Base-by-base conservation (phyloP, 2,113 vertebrate species). In the Calyptommatus sinebrachiatus region DNA sequence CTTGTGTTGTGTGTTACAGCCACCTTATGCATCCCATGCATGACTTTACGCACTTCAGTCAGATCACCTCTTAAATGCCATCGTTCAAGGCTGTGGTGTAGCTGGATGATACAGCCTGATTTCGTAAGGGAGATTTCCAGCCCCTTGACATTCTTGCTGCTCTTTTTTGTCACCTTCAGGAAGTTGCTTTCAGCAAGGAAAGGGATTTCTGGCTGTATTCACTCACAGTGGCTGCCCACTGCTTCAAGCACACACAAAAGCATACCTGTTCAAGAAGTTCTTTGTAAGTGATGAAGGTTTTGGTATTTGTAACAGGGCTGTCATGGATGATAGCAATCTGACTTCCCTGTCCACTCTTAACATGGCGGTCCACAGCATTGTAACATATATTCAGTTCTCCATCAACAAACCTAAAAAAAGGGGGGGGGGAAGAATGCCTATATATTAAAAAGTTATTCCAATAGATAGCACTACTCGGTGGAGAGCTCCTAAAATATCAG, bases 341-440 rank as follows among this genome's bases (percentile, higher is more conserved):
- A 81, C 97, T 95, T 76, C 96, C 97, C 82, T 89, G 92, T 60
- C 97, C 97, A 28, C 89, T 94, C 88, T 97, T 96, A 77, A 99
- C 95, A 20, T 99, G 98, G 20, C 96, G 96, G 82, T 99, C 98
- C 68, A 99, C 88, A 68, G 98, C 96, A 21, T 99, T 99, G 85
- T 97, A 97, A 88, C 98, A 99, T 84, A 99, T 94, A 89, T 99
- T 99, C 80, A 99, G 88, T 90, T 97, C 95, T 80, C 97, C 97
- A 60, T 96, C 97, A 20, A 97, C 94, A 93, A 97, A 99, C 98
- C 98, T 99, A 75, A 77, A 94, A 90, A 77, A 92, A 85, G 60
- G 41, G 48, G 74, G 60, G 41, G 48, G 74, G 88, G 77, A 81
- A 29, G 41, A 66, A 78, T n/a, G 18, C 72, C 57, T 26, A 14